A percentile compares a stretch with the other conserved stretches of the same genome.
phyloP scores from a whole-genome alignment of 2,113 vertebrate species.

The Odontophorus gujanensis region DNA sequence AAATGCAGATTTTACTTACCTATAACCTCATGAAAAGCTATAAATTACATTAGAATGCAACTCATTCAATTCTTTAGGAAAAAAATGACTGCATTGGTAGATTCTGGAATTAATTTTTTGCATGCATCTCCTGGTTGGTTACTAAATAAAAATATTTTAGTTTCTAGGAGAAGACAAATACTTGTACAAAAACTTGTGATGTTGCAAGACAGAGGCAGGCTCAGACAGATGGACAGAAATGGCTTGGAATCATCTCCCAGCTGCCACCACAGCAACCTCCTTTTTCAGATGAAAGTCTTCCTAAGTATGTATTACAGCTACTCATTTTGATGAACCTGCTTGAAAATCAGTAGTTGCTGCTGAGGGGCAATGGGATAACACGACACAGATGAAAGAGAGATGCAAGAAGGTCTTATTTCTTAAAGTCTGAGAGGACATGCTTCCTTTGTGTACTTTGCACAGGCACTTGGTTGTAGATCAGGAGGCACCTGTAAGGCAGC shows the following conservation, averaged over 20 bases:
- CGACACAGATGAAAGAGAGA: background rate
- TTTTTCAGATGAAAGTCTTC: background rate
- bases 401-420: background rate
- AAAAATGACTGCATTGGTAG: background rate
- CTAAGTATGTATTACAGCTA: background rate
- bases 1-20: background rate
- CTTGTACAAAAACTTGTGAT: background rate
- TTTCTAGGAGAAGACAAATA: background rate
- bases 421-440: background rate
- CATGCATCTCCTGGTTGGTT: background rate
- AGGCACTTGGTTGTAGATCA: background rate
- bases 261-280: background rate
- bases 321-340: background rate
- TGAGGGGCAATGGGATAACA: background rate
- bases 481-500: background rate
- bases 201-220: background rate
- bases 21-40: background rate
- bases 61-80: background rate
- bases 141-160: background rate
- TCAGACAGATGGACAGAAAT: background rate
- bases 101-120: background rate
- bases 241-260: background rate
- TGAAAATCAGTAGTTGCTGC: background rate
- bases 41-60: background rate
- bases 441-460: background rate